Conservation (phyloP, 2,888 invertebrate genomes). For the Drosophila mulleri region DNA sequence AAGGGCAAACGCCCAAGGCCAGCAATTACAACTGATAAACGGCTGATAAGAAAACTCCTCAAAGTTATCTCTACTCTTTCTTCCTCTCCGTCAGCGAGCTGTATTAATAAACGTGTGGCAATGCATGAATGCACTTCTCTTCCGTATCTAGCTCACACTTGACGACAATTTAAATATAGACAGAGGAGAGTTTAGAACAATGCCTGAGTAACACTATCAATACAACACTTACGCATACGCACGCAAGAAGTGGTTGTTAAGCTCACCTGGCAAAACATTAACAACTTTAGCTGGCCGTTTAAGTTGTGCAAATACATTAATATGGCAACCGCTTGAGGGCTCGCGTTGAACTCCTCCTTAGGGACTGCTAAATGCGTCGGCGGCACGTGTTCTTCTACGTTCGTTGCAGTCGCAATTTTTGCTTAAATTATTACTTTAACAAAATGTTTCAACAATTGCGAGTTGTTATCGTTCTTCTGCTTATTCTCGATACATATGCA, state of each 20-base stretch:
- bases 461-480: constrained; percentile 39
- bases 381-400: constrained; percentile 30
- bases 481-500: constrained; percentile 12
- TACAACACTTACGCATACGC: background rate
- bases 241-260: constrained; percentile 11
- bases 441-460: constrained; percentile 45
- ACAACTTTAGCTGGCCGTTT: constrained; percentile 33
- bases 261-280: constrained; percentile 61
- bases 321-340: constrained; percentile 2
- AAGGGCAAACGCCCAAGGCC: constrained; percentile 37
- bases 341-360: constrained; percentile 5
- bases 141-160: constrained; percentile 32
- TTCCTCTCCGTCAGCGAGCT: constrained; percentile 7
- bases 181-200: constrained; percentile 18
- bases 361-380: constrained; percentile 20
- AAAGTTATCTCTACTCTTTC: background rate
- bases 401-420: constrained; percentile 37
- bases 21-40: constrained; percentile 41
- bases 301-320: constrained; percentile 22
- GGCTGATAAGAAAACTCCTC: constrained; percentile 42
- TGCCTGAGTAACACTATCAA: constrained; percentile 15
- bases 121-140: constrained; percentile 17
- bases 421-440: constrained; percentile 44
- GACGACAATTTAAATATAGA: constrained; percentile 13
- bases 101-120: constrained; percentile 21